Evolutionary conservation across 2,797 vertebrate species (phyloP), one percentile per base, ranked within the genome.

Genomic region (Centropyge bicolor): DNA sequence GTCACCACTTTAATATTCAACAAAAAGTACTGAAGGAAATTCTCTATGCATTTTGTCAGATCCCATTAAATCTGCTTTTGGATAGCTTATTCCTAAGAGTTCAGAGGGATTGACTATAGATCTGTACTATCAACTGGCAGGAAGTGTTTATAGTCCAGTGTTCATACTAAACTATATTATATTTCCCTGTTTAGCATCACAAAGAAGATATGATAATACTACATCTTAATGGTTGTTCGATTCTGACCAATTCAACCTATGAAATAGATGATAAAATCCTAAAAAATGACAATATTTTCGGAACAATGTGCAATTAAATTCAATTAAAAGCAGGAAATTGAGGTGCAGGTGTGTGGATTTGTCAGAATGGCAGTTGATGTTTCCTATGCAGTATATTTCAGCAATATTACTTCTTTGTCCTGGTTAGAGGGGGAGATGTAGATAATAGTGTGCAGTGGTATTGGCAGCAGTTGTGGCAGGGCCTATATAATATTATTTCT

Each of bases 401-500:
- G 80, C 8, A 0, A 80, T 85, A 81, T 81, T 57, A 70, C 82
- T 82, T 87, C 60, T 74, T 74, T 56, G 83, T 84, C 73, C 57
- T 66, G 79, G 73, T 81, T 85, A 56, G 57, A 62, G 69, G 68
- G 48, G 66, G 67, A 76, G 83, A 76, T 85, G 79, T 84, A 91
- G 90, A 91, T 91, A 87, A 88, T 65, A 46, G 62, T 46, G 55
- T 62, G 79, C 74, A 9, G 70, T 88, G 72, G 85, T 77, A 71
- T 80, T 88, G 88, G 70, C 81, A 71, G 81, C 61, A 60, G 80
- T 86, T 36, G 86, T 88, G 82, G 79, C 78, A 78, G 87, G 86
- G 79, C 79, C 88, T 83, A 83, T 88, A 76, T 86, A 81, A 89
- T 91, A 92, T 89, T 92, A 91, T 91, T 92, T 78, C 87, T 91